Base-by-base conservation (phyloP, 2,888 invertebrate genomes). In the Chironomus riparius region DNA sequence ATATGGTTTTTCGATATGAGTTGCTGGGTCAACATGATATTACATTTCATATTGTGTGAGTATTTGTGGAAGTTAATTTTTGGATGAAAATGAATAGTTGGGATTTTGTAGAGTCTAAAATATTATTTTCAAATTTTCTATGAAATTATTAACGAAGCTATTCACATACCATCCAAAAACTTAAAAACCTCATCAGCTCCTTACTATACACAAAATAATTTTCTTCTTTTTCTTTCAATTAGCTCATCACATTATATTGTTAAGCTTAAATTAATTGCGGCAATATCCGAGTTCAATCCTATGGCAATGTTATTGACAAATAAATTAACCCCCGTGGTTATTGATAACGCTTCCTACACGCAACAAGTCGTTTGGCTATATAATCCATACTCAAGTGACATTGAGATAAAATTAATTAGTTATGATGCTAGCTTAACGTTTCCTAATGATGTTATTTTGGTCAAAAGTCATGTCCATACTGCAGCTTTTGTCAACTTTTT, bases 401-500 rank as follows among this genome's bases (percentile, higher is more conserved):
- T 70, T 22, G 22, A 70, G 22, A 12, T 70, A 28, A 15, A 48
- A 15, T 21, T 70, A 70, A 70, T 70, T 70, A 70, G 70, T 47
- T 13, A 48, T 12, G 22, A 48, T 48, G 18, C 21, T 7, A 22
- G 48, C 47, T 70, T 70, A 13, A 15, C 48, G 47, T 18, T 70
- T 21, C 18, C 47, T 48, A 28, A 70, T 47, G 69, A 69, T 6
- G 6, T 15, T 5, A 69, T 69, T 48, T 4, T 22, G 21, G 18
- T 48, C 48, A 70, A 70, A 48, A 48, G 22, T n/a, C 47, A 48
- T 21, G 22, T 15, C 18, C 70, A 70, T 21, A 12, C 47, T 3
- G 13, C 70, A n/a, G 5, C 21, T 13, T 48, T 47, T 12, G 5
- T 70, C 22, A 21, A 18, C 18, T 70, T 70, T 18, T 7, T 7